A percentile compares a stretch with the other conserved stretches of the same genome.
These are phyloP conservation scores for Gymnocephalus cernua DNA, from an alignment of 2,113 vertebrate species.

Conservation along the genomic window DNA sequence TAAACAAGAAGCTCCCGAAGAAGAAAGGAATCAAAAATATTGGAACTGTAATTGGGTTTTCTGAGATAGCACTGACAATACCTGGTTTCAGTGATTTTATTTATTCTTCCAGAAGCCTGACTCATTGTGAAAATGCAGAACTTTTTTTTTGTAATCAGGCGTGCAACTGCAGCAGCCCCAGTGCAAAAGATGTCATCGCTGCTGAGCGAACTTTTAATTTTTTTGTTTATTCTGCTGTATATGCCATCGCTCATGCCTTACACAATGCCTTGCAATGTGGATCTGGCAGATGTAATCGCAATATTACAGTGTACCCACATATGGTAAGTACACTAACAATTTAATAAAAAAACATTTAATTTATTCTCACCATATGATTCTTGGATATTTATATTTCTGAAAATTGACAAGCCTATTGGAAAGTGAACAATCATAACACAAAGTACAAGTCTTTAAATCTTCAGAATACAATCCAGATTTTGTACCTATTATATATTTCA, in stretches of 20 bases:
- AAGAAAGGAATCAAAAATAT: conserved; percentile 80
- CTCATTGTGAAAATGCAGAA: accelerated
- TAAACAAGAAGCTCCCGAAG: conserved; percentile 70
- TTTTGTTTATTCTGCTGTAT: conserved; percentile 81
- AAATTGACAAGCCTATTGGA: background rate
- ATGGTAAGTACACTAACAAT: conserved; percentile 78
- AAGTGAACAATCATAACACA: background rate
- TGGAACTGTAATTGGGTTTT: conserved; percentile 85
- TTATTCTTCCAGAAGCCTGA: conserved; percentile 21
- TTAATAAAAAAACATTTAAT: background rate
- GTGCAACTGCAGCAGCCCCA: conserved; percentile 67
- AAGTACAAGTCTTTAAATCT: too few species aligned
- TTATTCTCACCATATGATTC: background rate
- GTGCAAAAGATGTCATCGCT: background rate
- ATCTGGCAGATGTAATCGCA: conserved; percentile 70
- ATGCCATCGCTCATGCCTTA: conserved; percentile 84
- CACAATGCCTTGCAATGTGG: conserved; percentile 85
- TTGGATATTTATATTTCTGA: background rate
- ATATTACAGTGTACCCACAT: conserved; percentile 79
- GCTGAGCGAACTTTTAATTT: conserved; percentile 71
- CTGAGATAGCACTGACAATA: conserved; percentile 63
- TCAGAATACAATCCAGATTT: too few species aligned
- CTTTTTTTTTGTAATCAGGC: conserved; percentile 73
- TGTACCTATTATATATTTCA: too few species aligned
- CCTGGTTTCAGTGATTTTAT: conserved; percentile 80